Percentiles rank a stretch among this genome's conserved stretches.
These are phyloP conservation scores for Macrobrachium rosenbergii DNA, from an alignment of 1,140 invertebrate genomes.

Conservation along the genomic window DNA sequence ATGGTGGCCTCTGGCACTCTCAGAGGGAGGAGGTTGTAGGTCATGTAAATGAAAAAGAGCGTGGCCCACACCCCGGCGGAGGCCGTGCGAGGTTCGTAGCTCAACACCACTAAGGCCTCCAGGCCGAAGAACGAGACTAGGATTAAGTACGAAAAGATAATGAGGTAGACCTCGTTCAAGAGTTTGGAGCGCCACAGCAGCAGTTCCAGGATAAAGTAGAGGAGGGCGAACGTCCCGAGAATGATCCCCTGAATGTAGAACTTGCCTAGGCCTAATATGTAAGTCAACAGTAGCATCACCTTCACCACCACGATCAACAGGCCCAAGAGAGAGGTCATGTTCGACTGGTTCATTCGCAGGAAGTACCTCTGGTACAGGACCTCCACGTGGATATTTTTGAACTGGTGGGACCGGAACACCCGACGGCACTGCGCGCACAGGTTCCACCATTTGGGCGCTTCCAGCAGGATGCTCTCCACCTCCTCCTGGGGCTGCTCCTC, in stretches of 20 bases:
- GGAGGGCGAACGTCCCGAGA: conserved; percentile 69
- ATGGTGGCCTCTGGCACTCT: conserved; percentile 70
- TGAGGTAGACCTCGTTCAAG: conserved; percentile 89
- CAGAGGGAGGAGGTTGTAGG: conserved; percentile 88
- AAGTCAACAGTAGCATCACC: conserved; percentile 73
- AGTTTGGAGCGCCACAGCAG: conserved; percentile 81
- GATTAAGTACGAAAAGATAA: conserved; percentile 85
- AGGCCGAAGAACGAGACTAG: conserved; percentile 70
- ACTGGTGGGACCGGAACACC: conserved; percentile 76
- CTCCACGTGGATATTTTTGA: conserved; percentile 83
- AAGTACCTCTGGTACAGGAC: conserved; percentile 93
- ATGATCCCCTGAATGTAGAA: conserved; percentile 66
- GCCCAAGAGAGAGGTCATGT: conserved; percentile 85
- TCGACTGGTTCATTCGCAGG: conserved; percentile 91
- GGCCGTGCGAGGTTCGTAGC: conserved; percentile 68
- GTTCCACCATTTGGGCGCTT: conserved; percentile 66
- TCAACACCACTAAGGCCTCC: conserved; percentile 69
- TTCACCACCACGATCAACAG: conserved; percentile 80
- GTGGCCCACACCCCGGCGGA: conserved; percentile 78
- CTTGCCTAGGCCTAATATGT: conserved; percentile 68
- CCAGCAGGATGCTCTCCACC: conserved; percentile 66
- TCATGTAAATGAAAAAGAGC: conserved; percentile 88
- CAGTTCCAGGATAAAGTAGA: conserved; percentile 78
- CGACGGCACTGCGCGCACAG: conserved; percentile 68
- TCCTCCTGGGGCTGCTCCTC: conserved; percentile 65